phyloP scores from a whole-genome alignment of 2,888 invertebrate genomes.

The Apamea epomidion region DNA sequence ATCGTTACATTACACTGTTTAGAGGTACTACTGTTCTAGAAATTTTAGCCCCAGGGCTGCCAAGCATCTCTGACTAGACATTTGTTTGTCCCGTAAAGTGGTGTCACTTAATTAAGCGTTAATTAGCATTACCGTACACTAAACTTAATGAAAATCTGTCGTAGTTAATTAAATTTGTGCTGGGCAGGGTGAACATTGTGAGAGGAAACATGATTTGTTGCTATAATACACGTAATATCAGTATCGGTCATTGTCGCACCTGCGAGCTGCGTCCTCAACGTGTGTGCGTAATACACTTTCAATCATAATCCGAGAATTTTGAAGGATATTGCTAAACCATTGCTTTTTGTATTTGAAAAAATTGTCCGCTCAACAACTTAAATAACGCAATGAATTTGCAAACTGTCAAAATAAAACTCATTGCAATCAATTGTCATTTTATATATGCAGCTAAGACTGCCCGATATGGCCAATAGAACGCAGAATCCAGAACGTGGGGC shows the following conservation, averaged over 20 bases:
- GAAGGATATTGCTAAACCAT: background rate
- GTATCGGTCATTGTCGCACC: constrained; percentile 17
- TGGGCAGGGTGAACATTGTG: constrained; percentile 14
- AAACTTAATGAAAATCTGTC: constrained; percentile 46
- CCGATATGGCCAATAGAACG: constrained; percentile 40
- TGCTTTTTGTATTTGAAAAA: background rate
- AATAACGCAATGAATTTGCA: background rate
- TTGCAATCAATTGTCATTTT: background rate
- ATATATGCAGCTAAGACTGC: constrained; percentile 19
- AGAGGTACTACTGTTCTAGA: constrained; percentile 48
- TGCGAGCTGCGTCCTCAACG: background rate
- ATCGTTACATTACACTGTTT: constrained; percentile 61
- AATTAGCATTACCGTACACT: constrained; percentile 43
- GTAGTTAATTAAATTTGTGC: constrained; percentile 53
- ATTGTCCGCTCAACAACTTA: background rate
- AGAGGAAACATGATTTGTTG: constrained; percentile 42
- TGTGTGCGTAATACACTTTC: background rate
- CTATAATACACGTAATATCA: constrained; percentile 13
- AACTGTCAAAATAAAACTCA: background rate
- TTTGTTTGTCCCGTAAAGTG: constrained; percentile 39
- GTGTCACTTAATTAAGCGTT: constrained; percentile 41
- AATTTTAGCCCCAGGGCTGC: constrained; percentile 36
- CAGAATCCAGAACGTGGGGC: constrained; percentile 51
- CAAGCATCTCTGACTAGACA: constrained; percentile 45
- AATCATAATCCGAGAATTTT: background rate